phyloP scores from a whole-genome alignment of 2,113 vertebrate species.

The Hippopotamus amphibius region DNA sequence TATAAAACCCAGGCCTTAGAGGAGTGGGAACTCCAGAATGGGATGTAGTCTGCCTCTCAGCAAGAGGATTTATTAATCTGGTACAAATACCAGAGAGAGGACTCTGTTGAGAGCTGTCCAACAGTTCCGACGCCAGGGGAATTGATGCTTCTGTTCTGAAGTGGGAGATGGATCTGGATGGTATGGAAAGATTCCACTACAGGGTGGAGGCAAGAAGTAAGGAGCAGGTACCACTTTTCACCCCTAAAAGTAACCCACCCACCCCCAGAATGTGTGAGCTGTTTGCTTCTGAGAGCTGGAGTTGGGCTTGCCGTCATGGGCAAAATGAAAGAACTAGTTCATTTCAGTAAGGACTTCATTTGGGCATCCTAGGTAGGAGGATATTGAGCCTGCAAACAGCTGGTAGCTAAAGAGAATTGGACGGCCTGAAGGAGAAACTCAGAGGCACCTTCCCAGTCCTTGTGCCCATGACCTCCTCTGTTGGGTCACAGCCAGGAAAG shows the following conservation, averaged over 20 bases:
- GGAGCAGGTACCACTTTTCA: neutral
- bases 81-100: neutral
- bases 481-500: slow-evolving; percentile 39
- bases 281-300: neutral
- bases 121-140: neutral
- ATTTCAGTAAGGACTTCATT: neutral
- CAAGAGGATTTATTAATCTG: neutral
- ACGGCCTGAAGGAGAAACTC: neutral
- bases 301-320: neutral
- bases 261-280: neutral
- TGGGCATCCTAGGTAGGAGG: neutral
- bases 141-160: neutral
- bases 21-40: neutral
- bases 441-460: neutral
- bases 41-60: neutral
- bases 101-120: neutral
- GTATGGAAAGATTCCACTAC: neutral
- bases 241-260: too few relatives aligned
- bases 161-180: neutral
- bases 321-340: neutral
- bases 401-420: neutral
- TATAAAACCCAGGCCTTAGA: neutral
- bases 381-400: neutral
- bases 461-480: neutral
- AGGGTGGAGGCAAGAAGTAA: neutral